Base-by-base conservation (phyloP, 2,113 vertebrate genomes). In the Scophthalmus maximus region DNA sequence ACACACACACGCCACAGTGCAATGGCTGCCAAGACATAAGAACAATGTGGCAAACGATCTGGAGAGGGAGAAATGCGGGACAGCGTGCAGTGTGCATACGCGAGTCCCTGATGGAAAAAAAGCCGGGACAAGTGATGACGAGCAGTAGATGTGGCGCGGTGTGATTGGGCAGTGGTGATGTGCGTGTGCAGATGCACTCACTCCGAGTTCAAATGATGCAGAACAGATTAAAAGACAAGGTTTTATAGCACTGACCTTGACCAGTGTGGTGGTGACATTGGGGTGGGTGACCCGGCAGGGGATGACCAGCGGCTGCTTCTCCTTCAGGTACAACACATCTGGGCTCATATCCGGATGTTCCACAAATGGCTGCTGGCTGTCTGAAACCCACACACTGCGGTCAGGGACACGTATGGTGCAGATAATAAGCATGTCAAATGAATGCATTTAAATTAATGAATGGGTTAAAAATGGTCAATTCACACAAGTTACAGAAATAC, bases 231-330 rank as follows among this genome's bases (percentile, higher is more conserved):
- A 25, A 27, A 14, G 2, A 11, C 4, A 52, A 30, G 17, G 50
- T 68, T 30, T 49, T 20, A 51, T 34, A 5, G 26, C 59, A 79
- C 92, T 92, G 66, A 94, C 94, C 92, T 93, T 94, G 64, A 92
- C 84, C 73, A 99, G 92, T 15, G 91, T 91, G 63, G 97, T 95
- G 59, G 81, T 88, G 86, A 94, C 7, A 50, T 95, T 88, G 4
- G 98, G 98, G 47, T 96, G 89, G 1, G 97, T 96, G 73, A 96
- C 96, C 82, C 95, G 93, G 92, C 98, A 99, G 55, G 98, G 98
- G 74, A 99, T 91, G 74, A 96, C 65, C 74, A 98, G 84, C 14
- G 94, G 82, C 87, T 92, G 79, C 78, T 95, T 95, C 84, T 95
- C 91, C 22, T 81, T 93, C 93, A 98, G 93, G 58, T 90, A 92